These are phyloP conservation scores for Protodeltote pygarga DNA, from an alignment of 2,888 invertebrate genomes.

Conservation along the genomic window DNA sequence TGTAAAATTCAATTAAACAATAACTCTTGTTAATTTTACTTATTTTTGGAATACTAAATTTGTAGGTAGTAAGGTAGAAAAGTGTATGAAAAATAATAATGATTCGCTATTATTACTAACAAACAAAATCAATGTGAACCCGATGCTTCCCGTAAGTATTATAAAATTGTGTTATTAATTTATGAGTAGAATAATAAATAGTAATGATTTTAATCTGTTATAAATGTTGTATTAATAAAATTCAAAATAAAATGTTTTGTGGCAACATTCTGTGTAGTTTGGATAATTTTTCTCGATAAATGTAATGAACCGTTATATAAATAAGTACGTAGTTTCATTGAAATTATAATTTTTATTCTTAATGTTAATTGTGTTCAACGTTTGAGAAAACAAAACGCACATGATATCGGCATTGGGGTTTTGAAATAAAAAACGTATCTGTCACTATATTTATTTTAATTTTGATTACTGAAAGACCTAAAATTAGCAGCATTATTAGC, in stretches of 20 bases:
- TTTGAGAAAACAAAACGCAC: conserved; percentile 54
- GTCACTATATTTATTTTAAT: conserved; percentile 45
- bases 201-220: conserved; percentile 58
- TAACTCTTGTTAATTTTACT: not conserved
- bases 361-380: conserved; percentile 49
- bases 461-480: not conserved
- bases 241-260: conserved; percentile 29
- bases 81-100: not conserved
- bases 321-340: conserved; percentile 35
- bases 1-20: conserved; percentile 4
- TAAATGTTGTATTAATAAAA: conserved; percentile 59
- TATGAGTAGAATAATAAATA: conserved; percentile 74
- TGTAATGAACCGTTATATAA: conserved; percentile 25
- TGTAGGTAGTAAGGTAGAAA: conserved; percentile 5
- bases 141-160: conserved; percentile 74
- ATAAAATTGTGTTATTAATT: conserved; percentile 80
- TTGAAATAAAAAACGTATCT: conserved; percentile 61
- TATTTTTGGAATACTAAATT: conserved; percentile 4
- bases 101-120: conserved; percentile 39
- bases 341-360: conserved; percentile 36
- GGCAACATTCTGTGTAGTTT: conserved; percentile 21
- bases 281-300: conserved; percentile 13
- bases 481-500: too few species aligned
- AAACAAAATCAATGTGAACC: conserved; percentile 41
- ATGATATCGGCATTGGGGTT: conserved; percentile 48